Base-by-base conservation (phyloP, 2,113 vertebrate species). In the Leptobrachium ailaonicum region DNA sequence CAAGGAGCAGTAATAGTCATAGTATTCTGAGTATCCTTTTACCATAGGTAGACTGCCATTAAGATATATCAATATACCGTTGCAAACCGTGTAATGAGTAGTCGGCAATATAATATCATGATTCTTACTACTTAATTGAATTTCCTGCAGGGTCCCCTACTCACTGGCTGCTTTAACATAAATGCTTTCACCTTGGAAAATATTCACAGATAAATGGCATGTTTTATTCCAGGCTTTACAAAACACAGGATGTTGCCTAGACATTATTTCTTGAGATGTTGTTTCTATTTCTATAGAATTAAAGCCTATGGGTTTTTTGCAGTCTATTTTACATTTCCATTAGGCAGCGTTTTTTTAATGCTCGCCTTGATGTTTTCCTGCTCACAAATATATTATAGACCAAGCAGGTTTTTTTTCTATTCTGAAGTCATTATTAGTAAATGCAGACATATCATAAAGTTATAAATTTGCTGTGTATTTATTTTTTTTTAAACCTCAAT, bases 281-380 rank as follows among this genome's bases (percentile, higher is more conserved):
- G 47, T 66, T 66, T 68, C 41, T 11, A 77, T 64, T 77, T 77
- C 20, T 69, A 58, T 68, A 41, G 58, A 77, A 68, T 77, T 67
- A 77, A 77, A 68, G 75, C 41, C 64, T 68, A 58, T 77, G 75
- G 1, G 1, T 42, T 77, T 76, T 68, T 77, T 62, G 53, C 47
- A 68, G 75, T 47, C 75, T 77, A 58, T 68, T 77, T 77, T 43
- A 68, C 66, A 68, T 76, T 77, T 77, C 58, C 64, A 68, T 69
- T 58, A 67, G 74, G 13, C 74, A 76, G 74, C 74, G 67, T 76
- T 76, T 76, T 76, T 76, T 67, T 41, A 66, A 42, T 76, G 40
- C 74, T 76, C 66, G 63, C 63, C 74, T 53, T 76, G 44, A 66
- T 41, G 74, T 75, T 76, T 54, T 54, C 47, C 44, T 6, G 50